phyloP scores from a whole-genome alignment of 92 coral and sea anemone genomes.

The Phenganax subtilis region DNA sequence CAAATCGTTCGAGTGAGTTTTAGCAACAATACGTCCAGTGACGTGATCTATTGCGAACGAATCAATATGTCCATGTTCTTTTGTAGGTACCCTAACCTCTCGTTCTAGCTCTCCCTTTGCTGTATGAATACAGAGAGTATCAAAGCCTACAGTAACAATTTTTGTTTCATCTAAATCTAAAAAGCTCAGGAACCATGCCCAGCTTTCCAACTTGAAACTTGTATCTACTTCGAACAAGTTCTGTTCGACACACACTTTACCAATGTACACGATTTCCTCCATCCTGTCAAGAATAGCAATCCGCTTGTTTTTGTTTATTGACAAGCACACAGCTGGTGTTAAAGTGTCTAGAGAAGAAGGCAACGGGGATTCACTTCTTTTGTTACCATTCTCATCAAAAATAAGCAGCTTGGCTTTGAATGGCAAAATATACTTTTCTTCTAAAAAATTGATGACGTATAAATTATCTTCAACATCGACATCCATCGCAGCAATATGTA shows the following conservation, averaged over 20 bases:
- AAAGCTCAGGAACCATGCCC: too few species aligned
- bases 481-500: not conserved
- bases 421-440: not conserved
- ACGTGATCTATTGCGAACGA: not conserved
- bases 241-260: not conserved
- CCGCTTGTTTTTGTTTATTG: not conserved
- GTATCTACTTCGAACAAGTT: not conserved
- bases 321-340: not conserved
- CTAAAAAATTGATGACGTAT: not conserved
- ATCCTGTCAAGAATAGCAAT: not conserved
- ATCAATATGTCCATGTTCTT: too few species aligned
- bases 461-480: slow-evolving; percentile 9
- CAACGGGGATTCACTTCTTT: not conserved
- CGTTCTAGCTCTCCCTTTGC: not conserved
- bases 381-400: not conserved
- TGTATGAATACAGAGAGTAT: not conserved
- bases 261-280: not conserved
- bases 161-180: not conserved
- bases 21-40: not conserved
- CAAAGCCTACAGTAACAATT: not conserved
- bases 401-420: not conserved
- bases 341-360: not conserved
- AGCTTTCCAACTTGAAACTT: not conserved
- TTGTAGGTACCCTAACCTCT: not conserved
- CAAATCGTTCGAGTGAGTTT: not conserved